Conservation (phyloP, 2,113 vertebrate species). For the Epinephelus cyanopodus region DNA sequence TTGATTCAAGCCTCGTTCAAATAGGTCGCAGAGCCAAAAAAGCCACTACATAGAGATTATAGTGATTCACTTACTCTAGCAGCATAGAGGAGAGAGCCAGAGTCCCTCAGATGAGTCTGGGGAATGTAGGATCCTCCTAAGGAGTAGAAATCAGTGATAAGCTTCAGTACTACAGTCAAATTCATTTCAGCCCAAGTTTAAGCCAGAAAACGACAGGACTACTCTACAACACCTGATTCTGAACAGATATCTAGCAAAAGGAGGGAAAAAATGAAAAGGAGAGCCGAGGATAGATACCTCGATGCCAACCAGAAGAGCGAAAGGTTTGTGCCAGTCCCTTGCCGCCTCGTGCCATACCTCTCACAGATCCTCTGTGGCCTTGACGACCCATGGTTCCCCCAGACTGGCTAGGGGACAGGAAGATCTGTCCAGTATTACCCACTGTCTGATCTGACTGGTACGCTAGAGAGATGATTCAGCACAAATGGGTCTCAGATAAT, state of each 20-base stretch:
- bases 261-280: not conserved
- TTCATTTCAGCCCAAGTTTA: not conserved
- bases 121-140: slow-evolving; percentile 87
- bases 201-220: not conserved
- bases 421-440: slow-evolving; percentile 86
- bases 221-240: not conserved
- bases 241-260: not conserved
- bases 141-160: slow-evolving; percentile 73
- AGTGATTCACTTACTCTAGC: slow-evolving; percentile 83
- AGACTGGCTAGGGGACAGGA: slow-evolving; percentile 84
- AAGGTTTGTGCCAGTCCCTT: slow-evolving; percentile 85
- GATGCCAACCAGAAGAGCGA: slow-evolving; percentile 87
- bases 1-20: no score
- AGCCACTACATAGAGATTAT: not conserved
- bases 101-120: slow-evolving; percentile 86
- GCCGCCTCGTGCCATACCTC: slow-evolving; percentile 89
- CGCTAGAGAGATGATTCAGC: slow-evolving; percentile 65
- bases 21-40: no score
- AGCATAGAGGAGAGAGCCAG: slow-evolving; percentile 84
- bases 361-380: slow-evolving; percentile 86
- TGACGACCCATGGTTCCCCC: slow-evolving; percentile 82
- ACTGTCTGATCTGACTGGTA: slow-evolving; percentile 86
- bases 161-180: slow-evolving; percentile 81
- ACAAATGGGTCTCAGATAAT: slow-evolving; percentile 19
- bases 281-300: slow-evolving; percentile 82